phyloP scores from a whole-genome alignment of 2,888 invertebrate species.

The Hipparchia sbordonii region DNA sequence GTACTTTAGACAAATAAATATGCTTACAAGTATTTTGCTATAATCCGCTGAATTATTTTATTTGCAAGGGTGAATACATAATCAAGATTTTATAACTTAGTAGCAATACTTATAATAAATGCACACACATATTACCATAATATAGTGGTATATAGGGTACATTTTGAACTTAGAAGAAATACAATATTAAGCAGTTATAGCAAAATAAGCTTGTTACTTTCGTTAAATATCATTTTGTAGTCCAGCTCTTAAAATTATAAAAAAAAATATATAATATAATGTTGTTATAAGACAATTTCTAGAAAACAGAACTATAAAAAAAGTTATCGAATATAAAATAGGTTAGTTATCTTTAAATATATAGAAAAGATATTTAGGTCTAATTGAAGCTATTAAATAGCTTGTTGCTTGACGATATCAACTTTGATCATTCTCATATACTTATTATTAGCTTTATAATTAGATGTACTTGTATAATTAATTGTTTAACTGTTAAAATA shows the following conservation, averaged over 20 bases:
- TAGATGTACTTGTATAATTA: not conserved
- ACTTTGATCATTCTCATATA: slow-evolving; percentile 28
- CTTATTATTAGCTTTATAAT: not conserved
- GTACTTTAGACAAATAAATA: too few relatives aligned
- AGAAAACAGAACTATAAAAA: not conserved
- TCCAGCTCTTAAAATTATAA: not conserved
- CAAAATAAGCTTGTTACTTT: not conserved
- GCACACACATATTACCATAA: too few relatives aligned
- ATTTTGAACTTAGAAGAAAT: too few relatives aligned
- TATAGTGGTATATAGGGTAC: too few relatives aligned
- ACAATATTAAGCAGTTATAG: not conserved
- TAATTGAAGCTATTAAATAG: slow-evolving; percentile 29
- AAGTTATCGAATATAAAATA: not conserved
- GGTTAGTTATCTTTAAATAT: not conserved
- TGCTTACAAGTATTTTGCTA: too few relatives aligned
- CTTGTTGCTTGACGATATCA: slow-evolving; percentile 9
- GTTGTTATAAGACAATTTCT: too few relatives aligned
- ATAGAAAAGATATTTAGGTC: not conserved
- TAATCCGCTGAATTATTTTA: too few relatives aligned
- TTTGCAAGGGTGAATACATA: too few relatives aligned
- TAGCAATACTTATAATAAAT: too few relatives aligned
- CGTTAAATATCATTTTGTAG: not conserved
- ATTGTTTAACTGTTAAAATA: not conserved
- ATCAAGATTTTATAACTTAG: too few relatives aligned
- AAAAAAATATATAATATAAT: too few relatives aligned